A percentile compares a stretch with the other conserved stretches of the same genome.
Evolutionary conservation across 2,797 vertebrate genomes (phyloP).

Genomic region (Nasua narica): DNA sequence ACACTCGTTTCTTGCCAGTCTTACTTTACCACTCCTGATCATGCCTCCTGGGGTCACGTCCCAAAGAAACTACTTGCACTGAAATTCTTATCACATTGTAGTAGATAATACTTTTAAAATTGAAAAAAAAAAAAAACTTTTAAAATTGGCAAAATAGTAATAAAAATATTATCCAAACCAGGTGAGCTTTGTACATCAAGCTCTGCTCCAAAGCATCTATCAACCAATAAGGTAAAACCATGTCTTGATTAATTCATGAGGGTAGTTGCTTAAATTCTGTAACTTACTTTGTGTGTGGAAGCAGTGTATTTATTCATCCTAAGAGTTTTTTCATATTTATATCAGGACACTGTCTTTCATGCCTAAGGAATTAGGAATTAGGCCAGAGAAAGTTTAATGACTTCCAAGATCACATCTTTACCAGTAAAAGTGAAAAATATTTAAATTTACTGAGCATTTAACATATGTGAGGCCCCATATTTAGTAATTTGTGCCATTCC

Average conservation of each 20-base stretch:
- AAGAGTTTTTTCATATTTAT: not conserved
- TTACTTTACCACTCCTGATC: not conserved
- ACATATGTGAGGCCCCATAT: not conserved
- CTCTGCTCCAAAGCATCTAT: not conserved
- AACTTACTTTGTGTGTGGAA: not conserved
- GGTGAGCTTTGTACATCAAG: not conserved
- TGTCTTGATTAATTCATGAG: not conserved
- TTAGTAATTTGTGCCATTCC: not conserved
- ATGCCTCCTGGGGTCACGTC: not conserved
- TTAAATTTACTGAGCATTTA: not conserved
- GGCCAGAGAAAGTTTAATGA: not conserved
- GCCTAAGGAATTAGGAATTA: not conserved
- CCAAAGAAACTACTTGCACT: not conserved
- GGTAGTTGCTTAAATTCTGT: not conserved
- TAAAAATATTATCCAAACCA: conserved; percentile 12
- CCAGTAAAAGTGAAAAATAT: not conserved
- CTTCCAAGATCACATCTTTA: not conserved
- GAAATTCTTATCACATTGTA: not conserved
- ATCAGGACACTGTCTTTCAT: not conserved
- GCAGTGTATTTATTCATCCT: not conserved
- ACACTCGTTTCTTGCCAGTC: not conserved
- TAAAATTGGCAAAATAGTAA: not conserved
- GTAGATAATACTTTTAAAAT: not conserved
- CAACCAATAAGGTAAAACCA: not conserved
- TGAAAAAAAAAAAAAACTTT: too few species aligned